Evolutionary conservation across 2,888 invertebrate species (phyloP), one percentile per base, ranked within the genome.

Genomic region (Orthosia gothica): DNA sequence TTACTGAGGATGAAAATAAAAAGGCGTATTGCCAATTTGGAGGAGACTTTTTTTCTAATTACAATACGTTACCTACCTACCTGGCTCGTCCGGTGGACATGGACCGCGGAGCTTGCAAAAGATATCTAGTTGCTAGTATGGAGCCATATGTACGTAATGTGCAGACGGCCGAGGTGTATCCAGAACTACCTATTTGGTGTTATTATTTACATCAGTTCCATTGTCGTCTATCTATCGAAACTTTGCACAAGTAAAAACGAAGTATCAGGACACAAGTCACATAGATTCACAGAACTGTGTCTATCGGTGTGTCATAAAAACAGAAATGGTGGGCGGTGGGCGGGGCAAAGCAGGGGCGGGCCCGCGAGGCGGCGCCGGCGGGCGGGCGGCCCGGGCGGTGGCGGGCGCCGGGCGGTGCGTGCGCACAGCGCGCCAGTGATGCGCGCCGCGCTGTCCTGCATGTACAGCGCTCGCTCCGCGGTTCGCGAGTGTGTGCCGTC

Each of bases 371-470:
- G 70, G 67, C 49, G 32, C 67, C 65, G 76, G 58, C 70, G 57
- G 70, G 62, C 63, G 67, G 47, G 59, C 5, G 15, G 26, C 18
- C 50, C 62, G 71, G 40, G 67, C 26, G 70, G 67, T n/a, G 70
- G 65, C 57, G 62, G 70, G 59, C 69, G 76, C 58, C 57, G 65
- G 3, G 32, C 66, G 49, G 79, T 54, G 62, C 62, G 63, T 61
- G 20, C 74, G 50, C 15, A 20, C 40, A 40, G 76, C 58, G 79
- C 73, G 64, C 63, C 92, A 92, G 93, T 93, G 86, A 76, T 89
- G 92, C 91, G 92, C 91, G 89, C 90, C 91, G 89, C 92, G 93
- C 90, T 91, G 91, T 72, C 73, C 77, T 64, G 82, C 74, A 80
- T 79, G 80, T 26, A 77, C 82, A 5, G 76, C 79, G 81, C 81